These are phyloP conservation scores for Mechanitis mazaeus DNA, from an alignment of 2,888 invertebrate genomes.

Conservation along the genomic window DNA sequence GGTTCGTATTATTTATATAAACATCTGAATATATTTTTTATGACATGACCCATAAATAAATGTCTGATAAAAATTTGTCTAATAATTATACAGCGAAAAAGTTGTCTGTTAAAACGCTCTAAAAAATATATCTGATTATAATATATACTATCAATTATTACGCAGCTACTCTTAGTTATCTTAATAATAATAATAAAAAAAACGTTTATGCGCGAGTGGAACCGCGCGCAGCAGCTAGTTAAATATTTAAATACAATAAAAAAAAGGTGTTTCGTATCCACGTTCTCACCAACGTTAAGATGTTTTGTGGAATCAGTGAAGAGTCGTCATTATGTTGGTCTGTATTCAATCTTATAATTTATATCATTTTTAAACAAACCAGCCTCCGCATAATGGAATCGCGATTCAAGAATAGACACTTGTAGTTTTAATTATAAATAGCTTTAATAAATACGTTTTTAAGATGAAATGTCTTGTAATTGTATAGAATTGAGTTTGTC, in stretches of 20 bases:
- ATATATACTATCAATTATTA: too few relatives aligned
- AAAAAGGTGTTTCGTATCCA: constrained; percentile 35
- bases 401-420: constrained; percentile 32
- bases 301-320: constrained; percentile 58
- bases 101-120: too few relatives aligned
- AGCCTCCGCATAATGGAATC: constrained; percentile 33
- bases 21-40: too few relatives aligned
- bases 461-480: constrained; percentile 14
- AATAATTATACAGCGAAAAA: too few relatives aligned
- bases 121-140: too few relatives aligned
- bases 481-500: not conserved
- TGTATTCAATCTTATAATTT: constrained; percentile 62
- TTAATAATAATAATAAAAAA: too few relatives aligned
- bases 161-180: too few relatives aligned
- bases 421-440: constrained; percentile 32
- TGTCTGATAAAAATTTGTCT: too few relatives aligned
- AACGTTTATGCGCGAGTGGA: too few relatives aligned
- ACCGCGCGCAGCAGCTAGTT: not conserved
- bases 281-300: constrained; percentile 49
- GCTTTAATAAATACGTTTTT: constrained; percentile 23
- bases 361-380: constrained; percentile 52
- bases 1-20: too few relatives aligned
- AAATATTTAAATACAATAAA: constrained; percentile 7
- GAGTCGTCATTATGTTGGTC: constrained; percentile 61
- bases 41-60: too few relatives aligned